Evolutionary conservation across 1,140 invertebrate species (phyloP), one percentile per base, ranked within the genome.

Genomic region (Macrobrachium rosenbergii): DNA sequence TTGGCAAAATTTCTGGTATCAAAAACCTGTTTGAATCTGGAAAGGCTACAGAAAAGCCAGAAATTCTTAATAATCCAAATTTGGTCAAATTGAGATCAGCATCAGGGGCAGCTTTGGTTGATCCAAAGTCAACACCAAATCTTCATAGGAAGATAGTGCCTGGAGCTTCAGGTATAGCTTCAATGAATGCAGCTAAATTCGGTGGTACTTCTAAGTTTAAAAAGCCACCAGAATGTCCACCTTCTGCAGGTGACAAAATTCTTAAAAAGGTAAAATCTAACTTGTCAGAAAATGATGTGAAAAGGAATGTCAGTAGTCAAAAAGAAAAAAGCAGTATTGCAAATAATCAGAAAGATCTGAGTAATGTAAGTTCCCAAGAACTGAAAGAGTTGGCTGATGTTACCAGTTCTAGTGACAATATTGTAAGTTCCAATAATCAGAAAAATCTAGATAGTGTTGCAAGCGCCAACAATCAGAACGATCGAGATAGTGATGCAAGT

Each of bases 101-200:
- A 17, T 89, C 87, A 21, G 85, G 81, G 23, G 58, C 69, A 6
- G 82, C 78, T 19, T 84, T 88, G 23, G 77, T 78, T 16, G 77
- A 82, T 19, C 64, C 80, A 37, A 72, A 45, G 59, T 69, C 69
- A 58, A 23, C 76, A 10, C 64, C 28, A 37, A 37, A 37, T 37
- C 28, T 37, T 37, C 28, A 37, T 37, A 37, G 3, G 28, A 37
- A 37, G 28, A 37, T 72, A 23, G 87, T 83, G 28, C 45, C 59
- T 3, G 77, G 87, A 23, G 64, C 72, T 37, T 60, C 62, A 0
- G 88, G 77, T 73, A 89, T 89, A 69, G 89, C 59, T 72, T 87
- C 87, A 5, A 88, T 89, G 21, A 87, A 80, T 64, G 82, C 83
- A 37, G 67, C 78, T 23, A 89, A 86, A 67, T 89, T 89, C 73